Base-by-base conservation (phyloP, 2,888 invertebrate species). In the Creontiades dilutus region DNA sequence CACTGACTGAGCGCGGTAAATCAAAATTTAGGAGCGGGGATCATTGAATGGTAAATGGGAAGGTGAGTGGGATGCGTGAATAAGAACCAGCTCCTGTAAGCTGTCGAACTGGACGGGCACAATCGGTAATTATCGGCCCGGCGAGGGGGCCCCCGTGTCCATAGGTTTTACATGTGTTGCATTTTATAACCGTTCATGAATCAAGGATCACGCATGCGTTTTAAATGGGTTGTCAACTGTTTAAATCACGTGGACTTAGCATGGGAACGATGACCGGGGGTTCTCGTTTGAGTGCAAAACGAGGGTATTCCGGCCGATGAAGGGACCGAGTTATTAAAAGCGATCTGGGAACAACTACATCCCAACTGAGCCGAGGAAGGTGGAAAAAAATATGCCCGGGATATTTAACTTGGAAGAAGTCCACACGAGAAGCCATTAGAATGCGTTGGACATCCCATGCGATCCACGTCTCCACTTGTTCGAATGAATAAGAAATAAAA, bases 41-140 rank as follows among this genome's bases (percentile, higher is more conserved):
- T 37, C 68, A 86, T 48, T 86, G 86, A 86, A 86, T 86, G 75
- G 86, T 75, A 86, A 86, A 86, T 86, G 86, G 75, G 86, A 23
- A 37, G 23, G 27, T 61, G 86, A 75, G 75, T 86, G 86, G 86
- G 86, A 86, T 68, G 86, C 86, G 86, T 86, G 86, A 86, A 86
- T 86, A 23, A 75, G 86, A 86, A 75, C 86, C 75, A 23, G 86
- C 86, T 86, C 75, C 86, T 86, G 86, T 86, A 86, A 86, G 75
- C 75, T 86, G 86, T 86, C 48, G n/a, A 75, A 75, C 86, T 75
- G 86, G 86, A 86, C 75, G 3, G 86, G 68, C 75, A 86, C 86
- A 86, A 86, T 86, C 86, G 75, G 75, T 75, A 86, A 86, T 86
- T 86, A 86, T 86, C 86, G 23, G 82, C 47, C 27, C 52, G 4